phyloP scores from a whole-genome alignment of 2,113 vertebrate genomes.

The Spermophilus dauricus region DNA sequence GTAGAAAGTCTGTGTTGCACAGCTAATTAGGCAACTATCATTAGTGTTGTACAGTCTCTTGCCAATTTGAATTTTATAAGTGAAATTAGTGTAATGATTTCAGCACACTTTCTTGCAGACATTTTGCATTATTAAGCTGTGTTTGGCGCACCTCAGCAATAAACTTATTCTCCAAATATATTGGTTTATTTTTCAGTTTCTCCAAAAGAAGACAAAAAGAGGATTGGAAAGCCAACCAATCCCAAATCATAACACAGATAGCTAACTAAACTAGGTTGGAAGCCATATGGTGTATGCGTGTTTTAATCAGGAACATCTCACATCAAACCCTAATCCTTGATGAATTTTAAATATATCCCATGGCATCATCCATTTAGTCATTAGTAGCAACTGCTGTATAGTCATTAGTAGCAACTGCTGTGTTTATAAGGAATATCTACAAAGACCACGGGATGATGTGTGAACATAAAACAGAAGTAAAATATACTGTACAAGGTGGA shows the following conservation, averaged over 20 bases:
- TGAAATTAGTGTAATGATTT: conserved; percentile 75
- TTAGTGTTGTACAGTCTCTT: conserved; percentile 70
- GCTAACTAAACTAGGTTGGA: background rate
- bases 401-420: background rate
- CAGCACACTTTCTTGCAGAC: conserved; percentile 72
- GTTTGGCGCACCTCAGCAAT: conserved; percentile 71
- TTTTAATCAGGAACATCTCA: conserved; percentile 59
- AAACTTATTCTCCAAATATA: conserved; percentile 62
- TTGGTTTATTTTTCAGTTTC: conserved; percentile 25
- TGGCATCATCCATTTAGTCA: background rate
- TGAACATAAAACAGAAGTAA: conserved; percentile 46
- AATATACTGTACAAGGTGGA: background rate
- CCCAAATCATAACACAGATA: conserved; percentile 36
- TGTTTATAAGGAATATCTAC: background rate
- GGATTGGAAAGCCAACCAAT: conserved; percentile 50
- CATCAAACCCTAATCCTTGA: background rate
- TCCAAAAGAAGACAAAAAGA: conserved; percentile 59
- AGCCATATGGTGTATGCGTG: background rate
- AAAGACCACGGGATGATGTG: background rate
- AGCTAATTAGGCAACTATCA: conserved; percentile 75
- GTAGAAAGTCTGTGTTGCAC: conserved; percentile 51
- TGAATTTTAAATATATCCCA: conserved; percentile 54
- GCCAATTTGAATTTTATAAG: conserved; percentile 75
- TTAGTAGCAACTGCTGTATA: background rate
- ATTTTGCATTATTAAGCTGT: conserved; percentile 65